Evolutionary conservation across 2,797 vertebrate species (phyloP).

Genomic region (Epinephelus coioides): DNA sequence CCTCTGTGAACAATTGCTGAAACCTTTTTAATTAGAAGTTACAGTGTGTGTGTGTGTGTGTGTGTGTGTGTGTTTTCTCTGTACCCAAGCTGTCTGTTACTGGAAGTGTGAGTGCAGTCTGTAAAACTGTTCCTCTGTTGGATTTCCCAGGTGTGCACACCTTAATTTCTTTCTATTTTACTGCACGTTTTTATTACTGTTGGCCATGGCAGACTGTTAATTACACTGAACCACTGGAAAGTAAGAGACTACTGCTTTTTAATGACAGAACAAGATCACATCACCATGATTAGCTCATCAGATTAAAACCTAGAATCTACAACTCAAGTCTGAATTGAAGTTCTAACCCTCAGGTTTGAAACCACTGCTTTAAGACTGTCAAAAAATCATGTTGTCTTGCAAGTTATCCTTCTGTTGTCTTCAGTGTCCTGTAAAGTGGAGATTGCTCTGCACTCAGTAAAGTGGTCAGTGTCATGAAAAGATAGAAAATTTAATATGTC

Average conservation of each 20-base stretch:
- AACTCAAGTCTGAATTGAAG: neutral
- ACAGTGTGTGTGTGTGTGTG: slow-evolving; percentile 20
- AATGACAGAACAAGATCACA: slow-evolving; percentile 14
- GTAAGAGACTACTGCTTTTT: slow-evolving; percentile 21
- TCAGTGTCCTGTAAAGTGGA: slow-evolving; percentile 15
- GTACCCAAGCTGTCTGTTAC: slow-evolving; percentile 6
- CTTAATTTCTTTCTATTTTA: slow-evolving; percentile 41
- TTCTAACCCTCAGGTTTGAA: neutral
- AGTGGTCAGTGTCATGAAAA: neutral
- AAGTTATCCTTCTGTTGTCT: neutral
- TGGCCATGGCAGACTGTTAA: slow-evolving; percentile 38
- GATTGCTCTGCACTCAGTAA: slow-evolving; percentile 1
- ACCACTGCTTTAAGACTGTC: neutral
- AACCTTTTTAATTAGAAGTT: slow-evolving; percentile 57
- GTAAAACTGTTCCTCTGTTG: slow-evolving; percentile 38
- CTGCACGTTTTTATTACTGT: slow-evolving; percentile 34
- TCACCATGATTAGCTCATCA: slow-evolving; percentile 1
- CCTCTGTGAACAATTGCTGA: slow-evolving; percentile 53
- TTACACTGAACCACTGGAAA: slow-evolving; percentile 32
- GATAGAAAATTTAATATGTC: neutral
- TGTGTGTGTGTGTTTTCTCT: slow-evolving; percentile 20
- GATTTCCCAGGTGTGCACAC: slow-evolving; percentile 61
- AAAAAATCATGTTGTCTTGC: neutral
- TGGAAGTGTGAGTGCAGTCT: slow-evolving; percentile 30
- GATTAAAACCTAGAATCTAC: neutral